These are phyloP conservation scores for Clarias macrocephalus DNA, from an alignment of 2,113 vertebrate genomes.

Conservation along the genomic window DNA sequence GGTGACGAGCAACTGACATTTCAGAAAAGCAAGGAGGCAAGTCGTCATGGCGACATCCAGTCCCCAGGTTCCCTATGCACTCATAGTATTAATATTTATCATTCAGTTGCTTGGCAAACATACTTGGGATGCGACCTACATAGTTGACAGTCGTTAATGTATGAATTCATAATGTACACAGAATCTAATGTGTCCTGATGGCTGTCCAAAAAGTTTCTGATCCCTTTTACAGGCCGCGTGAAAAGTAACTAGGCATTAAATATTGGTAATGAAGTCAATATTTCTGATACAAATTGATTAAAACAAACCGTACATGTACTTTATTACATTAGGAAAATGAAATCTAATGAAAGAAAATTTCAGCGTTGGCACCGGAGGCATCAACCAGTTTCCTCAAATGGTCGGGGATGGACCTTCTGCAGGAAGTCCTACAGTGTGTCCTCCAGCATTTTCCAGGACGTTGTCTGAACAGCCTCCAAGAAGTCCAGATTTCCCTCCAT, in stretches of 20 bases:
- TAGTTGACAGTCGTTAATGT: conserved; percentile 43
- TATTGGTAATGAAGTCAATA: too few relatives aligned
- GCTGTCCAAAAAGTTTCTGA: background rate
- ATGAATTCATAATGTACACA: conserved; percentile 37
- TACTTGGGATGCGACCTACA: conserved; percentile 44
- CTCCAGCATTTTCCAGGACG: too few relatives aligned
- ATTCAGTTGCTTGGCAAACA: conserved; percentile 45
- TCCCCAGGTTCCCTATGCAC: conserved; percentile 26
- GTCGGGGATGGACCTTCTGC: too few relatives aligned
- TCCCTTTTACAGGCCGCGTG: background rate
- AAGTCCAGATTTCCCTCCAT: too few relatives aligned
- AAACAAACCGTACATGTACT: too few relatives aligned
- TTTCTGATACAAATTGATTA: background rate
- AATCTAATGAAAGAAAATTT: too few relatives aligned
- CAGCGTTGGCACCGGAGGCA: too few relatives aligned
- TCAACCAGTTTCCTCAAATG: too few relatives aligned
- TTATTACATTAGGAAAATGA: too few relatives aligned
- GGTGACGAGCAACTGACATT: conserved; percentile 26
- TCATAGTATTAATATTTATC: conserved; percentile 55
- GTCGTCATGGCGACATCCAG: conserved; percentile 37
- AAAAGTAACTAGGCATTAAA: too few relatives aligned
- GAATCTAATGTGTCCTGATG: conserved; percentile 21
- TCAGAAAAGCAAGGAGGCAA: conserved; percentile 17
- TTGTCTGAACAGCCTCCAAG: too few relatives aligned
- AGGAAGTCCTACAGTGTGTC: too few relatives aligned